phyloP scores from a whole-genome alignment of 1,140 invertebrate genomes.

The Cotesia glomerata region DNA sequence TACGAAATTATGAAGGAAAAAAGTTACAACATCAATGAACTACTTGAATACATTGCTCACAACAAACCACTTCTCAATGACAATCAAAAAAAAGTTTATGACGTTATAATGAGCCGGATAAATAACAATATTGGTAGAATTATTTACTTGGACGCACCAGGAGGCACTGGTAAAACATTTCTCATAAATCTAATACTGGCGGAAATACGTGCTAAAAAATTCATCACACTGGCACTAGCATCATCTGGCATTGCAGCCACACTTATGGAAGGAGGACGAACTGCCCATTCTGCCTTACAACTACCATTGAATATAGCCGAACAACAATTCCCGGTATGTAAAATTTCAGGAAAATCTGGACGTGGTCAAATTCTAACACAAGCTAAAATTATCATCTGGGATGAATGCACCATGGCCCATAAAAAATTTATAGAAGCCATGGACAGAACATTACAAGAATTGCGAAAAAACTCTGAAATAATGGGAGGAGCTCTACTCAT shows the following conservation, averaged over 20 bases:
- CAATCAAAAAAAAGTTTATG: conserved; percentile 3
- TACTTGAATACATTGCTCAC: too few relatives aligned
- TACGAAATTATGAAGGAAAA: too few relatives aligned
- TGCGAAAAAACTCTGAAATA: conserved; percentile 17
- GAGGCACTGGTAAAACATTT: conserved; percentile 51
- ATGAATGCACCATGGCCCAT: conserved; percentile 54
- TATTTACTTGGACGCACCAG: conserved; percentile 48
- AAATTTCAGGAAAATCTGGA: conserved; percentile 41
- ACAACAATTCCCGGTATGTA: conserved; percentile 41
- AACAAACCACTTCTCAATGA: conserved; percentile 18
- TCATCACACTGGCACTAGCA: conserved; percentile 28
- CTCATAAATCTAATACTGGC: conserved; percentile 31
- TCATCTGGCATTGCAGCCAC: conserved; percentile 46
- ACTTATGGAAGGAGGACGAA: conserved; percentile 39
- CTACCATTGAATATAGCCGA: conserved; percentile 40
- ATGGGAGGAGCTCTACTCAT: conserved; percentile 50
- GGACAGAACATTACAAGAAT: conserved; percentile 42
- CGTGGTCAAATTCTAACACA: too few relatives aligned
- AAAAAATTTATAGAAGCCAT: conserved; percentile 39
- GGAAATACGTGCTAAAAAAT: neutral
- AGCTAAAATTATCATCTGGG: too few relatives aligned
- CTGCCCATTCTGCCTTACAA: conserved; percentile 41
- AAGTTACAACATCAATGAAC: too few relatives aligned
- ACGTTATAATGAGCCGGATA: conserved; percentile 22
- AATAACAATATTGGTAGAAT: conserved; percentile 18